Conservation (phyloP, 2,113 vertebrate genomes). For the Atractosteus spatula region DNA sequence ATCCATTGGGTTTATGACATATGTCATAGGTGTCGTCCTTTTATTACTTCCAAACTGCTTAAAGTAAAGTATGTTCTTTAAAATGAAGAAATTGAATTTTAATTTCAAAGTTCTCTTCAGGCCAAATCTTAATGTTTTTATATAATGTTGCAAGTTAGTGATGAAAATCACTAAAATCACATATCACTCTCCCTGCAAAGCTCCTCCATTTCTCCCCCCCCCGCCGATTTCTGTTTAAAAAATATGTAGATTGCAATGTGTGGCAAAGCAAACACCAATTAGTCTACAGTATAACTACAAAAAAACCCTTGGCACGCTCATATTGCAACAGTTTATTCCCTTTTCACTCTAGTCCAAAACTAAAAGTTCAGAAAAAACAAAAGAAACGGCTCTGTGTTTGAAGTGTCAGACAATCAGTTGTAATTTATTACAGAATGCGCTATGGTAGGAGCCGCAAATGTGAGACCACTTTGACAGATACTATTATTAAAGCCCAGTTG, state of each 20-base stretch:
- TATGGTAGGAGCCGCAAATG: conserved; percentile 41
- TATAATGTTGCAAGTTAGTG: no score
- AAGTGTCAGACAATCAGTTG: conserved; percentile 45
- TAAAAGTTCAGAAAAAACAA: conserved; percentile 39
- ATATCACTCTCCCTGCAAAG: no score
- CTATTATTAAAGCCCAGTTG: conserved; percentile 54
- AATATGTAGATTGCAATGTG: background rate
- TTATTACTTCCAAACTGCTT: no score
- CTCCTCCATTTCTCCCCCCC: no score
- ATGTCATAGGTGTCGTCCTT: no score
- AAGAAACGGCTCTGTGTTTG: conserved; percentile 25
- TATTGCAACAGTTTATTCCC: background rate
- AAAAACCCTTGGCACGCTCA: background rate
- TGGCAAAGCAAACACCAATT: conserved; percentile 1
- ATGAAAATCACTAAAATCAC: no score
- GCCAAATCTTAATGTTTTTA: no score
- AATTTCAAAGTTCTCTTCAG: no score
- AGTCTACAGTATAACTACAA: background rate
- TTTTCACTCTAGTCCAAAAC: background rate
- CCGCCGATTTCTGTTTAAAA: no score
- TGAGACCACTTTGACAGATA: conserved; percentile 53
- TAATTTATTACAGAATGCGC: conserved; percentile 54
- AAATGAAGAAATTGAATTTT: no score
- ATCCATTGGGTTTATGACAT: no score
- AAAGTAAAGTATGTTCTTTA: no score